Evolutionary conservation across 2,888 invertebrate genomes (phyloP), one percentile per base, ranked within the genome.

Genomic region (Phrixothrix hirtus): DNA sequence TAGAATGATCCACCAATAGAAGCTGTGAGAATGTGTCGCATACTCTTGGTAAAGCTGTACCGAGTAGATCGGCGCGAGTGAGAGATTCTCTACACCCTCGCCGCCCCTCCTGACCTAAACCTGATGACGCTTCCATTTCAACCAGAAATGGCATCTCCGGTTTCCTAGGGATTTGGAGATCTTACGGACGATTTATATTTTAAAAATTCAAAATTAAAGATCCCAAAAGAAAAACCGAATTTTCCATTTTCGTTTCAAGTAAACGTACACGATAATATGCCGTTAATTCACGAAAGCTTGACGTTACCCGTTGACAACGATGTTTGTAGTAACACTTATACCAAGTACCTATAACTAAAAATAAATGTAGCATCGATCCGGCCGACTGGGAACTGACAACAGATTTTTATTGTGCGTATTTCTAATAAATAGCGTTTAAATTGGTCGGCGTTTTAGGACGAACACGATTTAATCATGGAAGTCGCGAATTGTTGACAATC

Each of bases 11-110:
- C 59, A 59, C 60, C 61, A 62, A 64, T 66, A 65, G 67, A 64
- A 61, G 66, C 66, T 64, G 67, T 62, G 64, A 62, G 65, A 63
- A 66, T 64, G 67, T 67, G 68, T 69, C 65, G 67, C 68, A 66
- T 62, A 65, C 68, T 68, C 63, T 69, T 69, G 64, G 57, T 63
- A 59, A 49, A 55, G 57, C 69, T 69, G 69, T 69, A 69, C 68
- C 59, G 65, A 61, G 65, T 65, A 63, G 67, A 67, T 65, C 69
- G 68, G 64, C 67, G 66, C 63, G 67, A 65, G 68, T 66, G 69
- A 65, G 64, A 65, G 67, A 67, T 67, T 67, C 65, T 62, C 62
- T 59, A 57, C 66, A 61, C 64, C 62, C 52, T 27, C 52, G 35
- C 35, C 65, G 35, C 41, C 50, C 57, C 50, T 39, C 47, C 45